A percentile compares a stretch with the other conserved stretches of the same genome.
Evolutionary conservation across 2,888 invertebrate genomes (phyloP).

Genomic region (Ganaspis brasiliensis): DNA sequence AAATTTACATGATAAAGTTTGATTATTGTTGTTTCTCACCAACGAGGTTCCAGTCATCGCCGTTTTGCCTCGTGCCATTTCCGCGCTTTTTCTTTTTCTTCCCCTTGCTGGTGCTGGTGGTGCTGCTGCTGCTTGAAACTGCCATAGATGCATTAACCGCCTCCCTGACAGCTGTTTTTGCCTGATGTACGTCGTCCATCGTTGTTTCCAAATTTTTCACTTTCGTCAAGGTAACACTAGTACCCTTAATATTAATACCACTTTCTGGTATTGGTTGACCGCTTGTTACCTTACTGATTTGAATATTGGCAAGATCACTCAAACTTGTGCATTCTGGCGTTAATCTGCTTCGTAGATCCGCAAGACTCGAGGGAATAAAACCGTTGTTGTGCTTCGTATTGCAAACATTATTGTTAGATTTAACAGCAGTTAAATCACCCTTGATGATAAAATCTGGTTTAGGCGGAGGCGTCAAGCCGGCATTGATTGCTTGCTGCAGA

Average conservation of each 20-base stretch:
- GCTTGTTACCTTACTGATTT: conserved; percentile 78
- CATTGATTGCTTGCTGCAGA: conserved; percentile 81
- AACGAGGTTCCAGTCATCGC: conserved; percentile 80
- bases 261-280: conserved; percentile 78
- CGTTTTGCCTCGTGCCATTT: conserved; percentile 74
- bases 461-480: conserved; percentile 76
- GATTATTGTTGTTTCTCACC: conserved; percentile 78
- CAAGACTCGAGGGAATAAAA: conserved; percentile 72
- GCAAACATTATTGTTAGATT: conserved; percentile 56
- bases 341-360: conserved; percentile 73
- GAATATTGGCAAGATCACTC: conserved; percentile 76
- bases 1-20: conserved; percentile 71
- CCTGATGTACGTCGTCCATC: conserved; percentile 58
- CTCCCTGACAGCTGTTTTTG: conserved; percentile 67
- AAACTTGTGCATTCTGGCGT: conserved; percentile 72
- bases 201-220: conserved; percentile 66
- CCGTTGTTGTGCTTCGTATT: conserved; percentile 70
- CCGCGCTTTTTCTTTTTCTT: conserved; percentile 79
- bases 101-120: conserved; percentile 65
- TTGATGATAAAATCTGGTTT: conserved; percentile 79
- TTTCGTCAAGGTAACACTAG: conserved; percentile 78
- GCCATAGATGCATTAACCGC: conserved; percentile 68
- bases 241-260: conserved; percentile 77
- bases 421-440: conserved; percentile 68
- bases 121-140: conserved; percentile 50